phyloP scores from a whole-genome alignment of 2,888 invertebrate species.

The Sesia bembeciformis region DNA sequence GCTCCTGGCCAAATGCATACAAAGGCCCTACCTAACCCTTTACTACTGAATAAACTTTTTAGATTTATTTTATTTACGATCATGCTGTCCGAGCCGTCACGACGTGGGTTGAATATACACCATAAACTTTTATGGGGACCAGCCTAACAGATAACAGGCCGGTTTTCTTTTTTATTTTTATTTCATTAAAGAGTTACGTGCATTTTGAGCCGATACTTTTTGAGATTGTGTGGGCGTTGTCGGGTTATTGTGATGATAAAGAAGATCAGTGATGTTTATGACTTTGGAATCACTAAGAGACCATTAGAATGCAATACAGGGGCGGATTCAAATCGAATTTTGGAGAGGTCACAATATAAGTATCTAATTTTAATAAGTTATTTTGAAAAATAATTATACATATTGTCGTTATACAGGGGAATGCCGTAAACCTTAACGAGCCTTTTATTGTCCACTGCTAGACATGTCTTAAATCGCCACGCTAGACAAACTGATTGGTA shows the following conservation, averaged over 20 bases:
- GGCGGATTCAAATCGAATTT: too few species aligned
- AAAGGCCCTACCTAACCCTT: slow-evolving; percentile 26
- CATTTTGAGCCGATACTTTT: neutral
- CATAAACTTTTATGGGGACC: slow-evolving; percentile 45
- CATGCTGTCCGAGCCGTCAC: slow-evolving; percentile 12
- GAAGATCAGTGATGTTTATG: neutral
- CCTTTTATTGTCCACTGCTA: too few species aligned
- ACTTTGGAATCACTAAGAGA: too few species aligned
- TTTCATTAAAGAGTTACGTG: slow-evolving; percentile 7
- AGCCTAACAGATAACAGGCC: slow-evolving; percentile 28
- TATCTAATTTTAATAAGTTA: too few species aligned
- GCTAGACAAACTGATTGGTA: too few species aligned
- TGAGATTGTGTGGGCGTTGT: neutral
- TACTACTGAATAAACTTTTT: slow-evolving; percentile 14
- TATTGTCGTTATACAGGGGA: too few species aligned
- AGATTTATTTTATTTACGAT: slow-evolving; percentile 34
- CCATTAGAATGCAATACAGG: too few species aligned
- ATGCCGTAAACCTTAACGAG: too few species aligned
- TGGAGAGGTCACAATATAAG: too few species aligned
- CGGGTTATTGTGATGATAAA: neutral
- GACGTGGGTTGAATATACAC: slow-evolving; percentile 36
- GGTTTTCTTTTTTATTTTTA: slow-evolving; percentile 22
- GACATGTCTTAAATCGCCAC: too few species aligned
- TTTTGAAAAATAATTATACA: too few species aligned
- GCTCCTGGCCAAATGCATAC: slow-evolving; percentile 9